A percentile compares a stretch with the other conserved stretches of the same genome.
Evolutionary conservation across 2,888 invertebrate genomes (phyloP).

Genomic region (Catocala nupta): DNA sequence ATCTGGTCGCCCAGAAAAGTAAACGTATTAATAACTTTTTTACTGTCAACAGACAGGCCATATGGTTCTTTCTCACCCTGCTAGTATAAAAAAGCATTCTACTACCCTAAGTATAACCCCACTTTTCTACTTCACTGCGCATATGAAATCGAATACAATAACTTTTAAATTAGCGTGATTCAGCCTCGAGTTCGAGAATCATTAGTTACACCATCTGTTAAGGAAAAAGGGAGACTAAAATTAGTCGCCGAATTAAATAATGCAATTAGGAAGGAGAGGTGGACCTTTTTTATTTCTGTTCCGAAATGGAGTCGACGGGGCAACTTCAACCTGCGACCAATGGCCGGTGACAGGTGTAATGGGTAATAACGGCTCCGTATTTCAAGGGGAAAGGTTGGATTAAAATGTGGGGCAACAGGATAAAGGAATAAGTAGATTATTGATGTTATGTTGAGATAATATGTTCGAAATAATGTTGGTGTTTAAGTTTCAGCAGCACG

Average conservation of each 20-base stretch:
- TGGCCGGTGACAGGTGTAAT: constrained; percentile 12
- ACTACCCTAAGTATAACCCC: no score
- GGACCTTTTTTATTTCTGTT: constrained; percentile 39
- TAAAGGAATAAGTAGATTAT: neutral
- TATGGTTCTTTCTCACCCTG: no score
- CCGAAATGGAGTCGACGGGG: constrained; percentile 25
- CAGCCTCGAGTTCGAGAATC: constrained; percentile 2
- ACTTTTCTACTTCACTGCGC: no score
- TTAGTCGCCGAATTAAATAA: constrained; percentile 51
- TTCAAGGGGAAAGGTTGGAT: neutral
- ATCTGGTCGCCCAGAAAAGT: no score
- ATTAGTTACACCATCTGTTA: constrained; percentile 11
- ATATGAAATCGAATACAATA: no score
- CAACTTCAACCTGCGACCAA: constrained; percentile 4
- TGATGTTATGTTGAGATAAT: neutral
- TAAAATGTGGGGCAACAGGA: neutral
- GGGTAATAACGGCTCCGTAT: constrained; percentile 1
- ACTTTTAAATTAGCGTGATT: neutral
- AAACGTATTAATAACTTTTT: no score
- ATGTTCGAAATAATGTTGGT: neutral
- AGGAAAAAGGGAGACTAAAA: constrained; percentile 43
- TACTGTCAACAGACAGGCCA: no score
- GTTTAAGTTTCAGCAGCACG: no score
- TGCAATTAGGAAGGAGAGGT: constrained; percentile 35
- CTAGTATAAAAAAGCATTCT: no score